Evolutionary conservation across 2,888 invertebrate genomes (phyloP).

Genomic region (Amphipyra tragopoginis): DNA sequence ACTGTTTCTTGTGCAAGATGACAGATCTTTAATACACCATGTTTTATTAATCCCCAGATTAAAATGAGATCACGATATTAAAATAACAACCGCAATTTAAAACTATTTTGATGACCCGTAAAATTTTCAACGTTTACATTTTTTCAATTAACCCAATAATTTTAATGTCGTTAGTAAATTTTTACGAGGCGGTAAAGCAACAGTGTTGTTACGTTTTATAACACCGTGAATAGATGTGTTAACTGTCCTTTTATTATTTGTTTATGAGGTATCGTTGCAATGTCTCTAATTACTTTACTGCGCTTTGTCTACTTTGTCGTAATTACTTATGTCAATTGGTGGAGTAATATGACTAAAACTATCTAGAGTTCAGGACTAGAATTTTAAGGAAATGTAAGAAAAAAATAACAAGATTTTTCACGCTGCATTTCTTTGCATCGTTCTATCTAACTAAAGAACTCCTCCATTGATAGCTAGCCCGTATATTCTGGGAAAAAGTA

Average conservation of each 20-base stretch:
- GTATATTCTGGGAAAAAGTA: no score
- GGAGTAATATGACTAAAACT: no score
- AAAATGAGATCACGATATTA: slow-evolving; percentile 19
- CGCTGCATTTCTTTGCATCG: no score
- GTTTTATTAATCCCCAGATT: background rate
- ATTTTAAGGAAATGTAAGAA: no score
- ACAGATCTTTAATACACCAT: slow-evolving; percentile 6
- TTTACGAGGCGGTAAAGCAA: slow-evolving; percentile 29
- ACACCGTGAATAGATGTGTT: slow-evolving; percentile 10
- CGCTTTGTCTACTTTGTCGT: slow-evolving; percentile 11
- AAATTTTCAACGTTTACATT: slow-evolving; percentile 6
- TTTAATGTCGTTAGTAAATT: slow-evolving; percentile 20
- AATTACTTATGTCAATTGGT: background rate
- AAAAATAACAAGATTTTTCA: no score
- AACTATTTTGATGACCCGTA: slow-evolving; percentile 31
- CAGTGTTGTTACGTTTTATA: slow-evolving; percentile 21
- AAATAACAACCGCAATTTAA: slow-evolving; percentile 26
- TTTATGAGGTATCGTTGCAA: slow-evolving; percentile 38
- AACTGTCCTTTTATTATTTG: slow-evolving; percentile 42
- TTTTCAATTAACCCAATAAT: slow-evolving; percentile 38
- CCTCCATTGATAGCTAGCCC: no score
- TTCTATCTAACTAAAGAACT: no score
- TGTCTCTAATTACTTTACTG: slow-evolving; percentile 39
- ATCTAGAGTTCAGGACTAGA: no score
- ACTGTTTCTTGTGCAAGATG: background rate